These are phyloP conservation scores for Gymnothorax reevesii DNA, from an alignment of 2,797 vertebrate genomes.

Conservation along the genomic window DNA sequence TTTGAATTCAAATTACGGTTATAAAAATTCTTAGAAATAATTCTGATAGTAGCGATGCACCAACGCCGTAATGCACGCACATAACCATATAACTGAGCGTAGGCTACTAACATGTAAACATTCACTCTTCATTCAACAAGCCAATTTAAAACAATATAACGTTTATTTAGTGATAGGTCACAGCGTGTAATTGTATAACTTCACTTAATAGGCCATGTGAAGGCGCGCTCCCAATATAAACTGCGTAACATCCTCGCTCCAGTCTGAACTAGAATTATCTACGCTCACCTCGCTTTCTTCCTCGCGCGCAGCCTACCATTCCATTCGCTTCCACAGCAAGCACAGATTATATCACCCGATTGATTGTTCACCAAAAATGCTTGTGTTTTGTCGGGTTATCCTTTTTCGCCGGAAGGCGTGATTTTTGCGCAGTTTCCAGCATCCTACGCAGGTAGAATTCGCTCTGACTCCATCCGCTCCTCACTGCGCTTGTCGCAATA, in stretches of 20 bases:
- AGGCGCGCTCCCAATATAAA: slow-evolving; percentile 53
- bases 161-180: not conserved
- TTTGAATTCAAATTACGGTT: not conserved
- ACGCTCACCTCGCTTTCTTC: slow-evolving; percentile 58
- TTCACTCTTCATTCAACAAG: not conserved
- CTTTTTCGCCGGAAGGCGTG: slow-evolving; percentile 18
- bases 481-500: slow-evolving; percentile 45
- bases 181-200: not conserved
- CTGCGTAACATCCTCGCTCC: slow-evolving; percentile 68
- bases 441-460: slow-evolving; percentile 64
- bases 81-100: not conserved
- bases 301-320: slow-evolving; percentile 75
- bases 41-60: not conserved
- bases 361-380: slow-evolving; percentile 58
- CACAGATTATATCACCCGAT: slow-evolving; percentile 54
- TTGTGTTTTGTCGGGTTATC: not conserved
- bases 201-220: slow-evolving; percentile 30
- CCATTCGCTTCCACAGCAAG: slow-evolving; percentile 50
- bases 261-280: slow-evolving; percentile 54
- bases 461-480: slow-evolving; percentile 50
- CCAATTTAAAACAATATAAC: not conserved
- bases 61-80: too few relatives aligned
- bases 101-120: not conserved
- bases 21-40: not conserved
- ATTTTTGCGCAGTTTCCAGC: slow-evolving; percentile 26